Evolutionary conservation across 2,888 invertebrate genomes (phyloP).

Genomic region (Caenorhabditis auriculariae): DNA sequence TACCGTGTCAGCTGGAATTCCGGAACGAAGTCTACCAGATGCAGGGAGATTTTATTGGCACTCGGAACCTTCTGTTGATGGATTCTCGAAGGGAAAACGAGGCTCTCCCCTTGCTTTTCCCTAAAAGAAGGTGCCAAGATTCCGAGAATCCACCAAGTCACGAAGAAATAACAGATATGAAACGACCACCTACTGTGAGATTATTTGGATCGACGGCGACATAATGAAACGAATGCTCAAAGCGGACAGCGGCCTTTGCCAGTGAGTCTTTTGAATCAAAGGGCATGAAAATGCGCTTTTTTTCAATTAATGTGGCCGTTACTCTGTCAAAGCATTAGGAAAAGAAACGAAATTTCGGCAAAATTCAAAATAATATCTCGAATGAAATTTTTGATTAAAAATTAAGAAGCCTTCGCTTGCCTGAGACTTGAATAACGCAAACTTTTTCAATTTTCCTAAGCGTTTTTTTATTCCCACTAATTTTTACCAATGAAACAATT

Average conservation of each 20-base stretch:
- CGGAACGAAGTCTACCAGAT: constrained; percentile 11
- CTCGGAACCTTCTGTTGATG: constrained; percentile 12
- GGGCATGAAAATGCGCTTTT: no score
- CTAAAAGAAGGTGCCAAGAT: not conserved
- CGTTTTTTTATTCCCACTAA: not conserved
- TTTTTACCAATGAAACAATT: not conserved
- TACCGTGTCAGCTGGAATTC: not conserved
- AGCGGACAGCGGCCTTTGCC: not conserved
- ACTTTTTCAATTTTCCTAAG: no score
- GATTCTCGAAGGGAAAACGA: not conserved
- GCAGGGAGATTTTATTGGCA: constrained; percentile 21
- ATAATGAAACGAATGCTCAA: not conserved
- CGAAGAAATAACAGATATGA: constrained; percentile 1
- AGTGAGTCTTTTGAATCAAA: no score
- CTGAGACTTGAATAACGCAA: no score
- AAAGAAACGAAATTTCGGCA: no score
- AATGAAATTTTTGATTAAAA: no score
- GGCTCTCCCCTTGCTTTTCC: constrained; percentile 1
- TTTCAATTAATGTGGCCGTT: no score
- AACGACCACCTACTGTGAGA: not conserved
- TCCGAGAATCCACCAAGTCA: no score
- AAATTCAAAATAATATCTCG: no score
- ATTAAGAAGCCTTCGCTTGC: no score
- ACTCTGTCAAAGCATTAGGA: no score
- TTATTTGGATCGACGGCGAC: not conserved